Evolutionary conservation across 2,113 vertebrate species (phyloP), one percentile per base, ranked within the genome.

Genomic region (Boulengerochromis microlepis): DNA sequence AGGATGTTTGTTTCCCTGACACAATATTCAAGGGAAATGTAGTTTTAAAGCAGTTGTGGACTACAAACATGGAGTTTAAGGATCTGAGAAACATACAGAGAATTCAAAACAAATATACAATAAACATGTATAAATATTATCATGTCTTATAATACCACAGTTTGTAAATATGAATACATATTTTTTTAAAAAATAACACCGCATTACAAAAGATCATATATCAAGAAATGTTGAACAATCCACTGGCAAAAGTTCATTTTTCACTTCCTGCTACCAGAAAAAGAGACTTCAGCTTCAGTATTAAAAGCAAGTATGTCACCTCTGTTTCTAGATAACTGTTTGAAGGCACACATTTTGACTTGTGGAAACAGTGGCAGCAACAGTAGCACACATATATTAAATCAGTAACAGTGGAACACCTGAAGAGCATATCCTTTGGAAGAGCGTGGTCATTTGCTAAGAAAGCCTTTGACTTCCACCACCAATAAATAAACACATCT

Each of bases 401-500:
- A 78, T 78, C 74, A n/a, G 7, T 52, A 52, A 52, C 7, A 78
- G 10, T 33, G 45, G 1, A 50, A 29, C 24, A 38, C 16, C 45
- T 66, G 10, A n/a, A 54, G 26, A 84, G 12, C 53, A n/a, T 45
- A 47, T 66, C 50, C 6, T 61, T 40, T 29, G 18, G 31, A 59
- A 59, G 29, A 83, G 10, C 0, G 2, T 40, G 82, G 59, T 2
- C 35, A 18, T 71, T 66, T 15, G 33, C 80, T 29, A 8, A 69
- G 47, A 45, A 31, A 87, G 61, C 31, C 24, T 82, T 54, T 66
- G 38, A 42, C 59, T 59, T 45, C 61, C 29, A 10, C n/a, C 38
- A 35, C 19, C 47, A 64, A 90, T 87, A 59, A 88, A 69, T 52
- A 45, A 86, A 3, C 69, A 29, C 38, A 18, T 90, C 80, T 78